Evolutionary conservation across 2,797 vertebrate species (phyloP).

Genomic region (Hipposideros larvatus): DNA sequence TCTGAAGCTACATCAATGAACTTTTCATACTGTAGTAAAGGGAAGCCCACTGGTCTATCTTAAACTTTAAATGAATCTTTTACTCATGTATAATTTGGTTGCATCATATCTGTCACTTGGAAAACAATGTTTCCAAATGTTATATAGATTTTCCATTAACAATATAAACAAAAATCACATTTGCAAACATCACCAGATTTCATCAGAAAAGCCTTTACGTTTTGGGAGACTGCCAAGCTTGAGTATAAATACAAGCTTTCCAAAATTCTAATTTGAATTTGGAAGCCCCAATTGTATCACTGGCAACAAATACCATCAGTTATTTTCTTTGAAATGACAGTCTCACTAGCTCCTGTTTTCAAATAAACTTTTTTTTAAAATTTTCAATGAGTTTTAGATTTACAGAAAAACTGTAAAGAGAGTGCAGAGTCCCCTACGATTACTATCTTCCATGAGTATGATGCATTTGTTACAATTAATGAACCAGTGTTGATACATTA

Average conservation of each 20-base stretch:
- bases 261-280: neutral
- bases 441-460: fast-evolving
- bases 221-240: neutral
- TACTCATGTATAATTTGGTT: fast-evolving
- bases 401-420: neutral
- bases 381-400: neutral
- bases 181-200: neutral
- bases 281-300: neutral
- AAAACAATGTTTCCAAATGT: neutral
- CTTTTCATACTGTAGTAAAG: too few species aligned
- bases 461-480: fast-evolving
- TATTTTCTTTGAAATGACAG: neutral
- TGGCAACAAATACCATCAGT: neutral
- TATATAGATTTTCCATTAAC: neutral
- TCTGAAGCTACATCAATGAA: too few species aligned
- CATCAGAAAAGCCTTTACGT: neutral
- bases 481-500: too few species aligned
- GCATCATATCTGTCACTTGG: neutral
- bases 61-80: neutral
- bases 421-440: too few species aligned
- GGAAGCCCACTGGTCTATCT: too few species aligned
- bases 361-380: neutral
- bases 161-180: neutral
- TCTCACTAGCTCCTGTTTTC: neutral
- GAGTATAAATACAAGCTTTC: neutral